phyloP scores from a whole-genome alignment of 2,888 invertebrate genomes.

The Andrena dorsata region DNA sequence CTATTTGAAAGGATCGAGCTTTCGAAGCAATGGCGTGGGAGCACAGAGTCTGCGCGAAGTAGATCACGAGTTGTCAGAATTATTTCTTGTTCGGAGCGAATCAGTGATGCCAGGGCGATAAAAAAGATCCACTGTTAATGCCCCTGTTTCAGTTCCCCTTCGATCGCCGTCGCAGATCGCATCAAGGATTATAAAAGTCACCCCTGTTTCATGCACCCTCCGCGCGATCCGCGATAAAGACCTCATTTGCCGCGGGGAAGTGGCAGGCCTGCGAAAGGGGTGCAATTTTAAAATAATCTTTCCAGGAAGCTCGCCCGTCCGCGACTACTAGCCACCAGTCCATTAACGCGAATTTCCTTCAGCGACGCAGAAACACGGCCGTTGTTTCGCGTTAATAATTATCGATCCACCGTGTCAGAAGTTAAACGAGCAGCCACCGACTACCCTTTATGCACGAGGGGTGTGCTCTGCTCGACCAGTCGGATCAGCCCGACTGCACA shows the following conservation, averaged over 20 bases:
- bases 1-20: not conserved
- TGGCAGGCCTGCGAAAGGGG: not conserved
- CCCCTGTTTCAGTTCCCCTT: no score
- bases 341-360: slow-evolving; percentile 31
- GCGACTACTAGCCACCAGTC: not conserved
- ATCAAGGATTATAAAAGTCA: no score
- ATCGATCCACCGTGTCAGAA: slow-evolving; percentile 51
- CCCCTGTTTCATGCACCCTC: not conserved
- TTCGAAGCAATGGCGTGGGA: no score
- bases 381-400: slow-evolving; percentile 58
- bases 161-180: no score
- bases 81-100: no score
- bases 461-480: slow-evolving; percentile 29
- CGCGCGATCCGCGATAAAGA: not conserved
- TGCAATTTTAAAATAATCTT: not conserved
- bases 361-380: slow-evolving; percentile 24
- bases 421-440: slow-evolving; percentile 49
- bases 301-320: not conserved
- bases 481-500: slow-evolving; percentile 35
- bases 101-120: no score
- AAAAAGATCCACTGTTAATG: no score
- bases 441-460: slow-evolving; percentile 25
- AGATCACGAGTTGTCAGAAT: no score
- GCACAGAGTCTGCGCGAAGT: no score
- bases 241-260: not conserved